Evolutionary conservation across 92 coral and sea anemone genomes (phyloP), one percentile per base, ranked within the genome.

Genomic region (Virgularia gustaviana): DNA sequence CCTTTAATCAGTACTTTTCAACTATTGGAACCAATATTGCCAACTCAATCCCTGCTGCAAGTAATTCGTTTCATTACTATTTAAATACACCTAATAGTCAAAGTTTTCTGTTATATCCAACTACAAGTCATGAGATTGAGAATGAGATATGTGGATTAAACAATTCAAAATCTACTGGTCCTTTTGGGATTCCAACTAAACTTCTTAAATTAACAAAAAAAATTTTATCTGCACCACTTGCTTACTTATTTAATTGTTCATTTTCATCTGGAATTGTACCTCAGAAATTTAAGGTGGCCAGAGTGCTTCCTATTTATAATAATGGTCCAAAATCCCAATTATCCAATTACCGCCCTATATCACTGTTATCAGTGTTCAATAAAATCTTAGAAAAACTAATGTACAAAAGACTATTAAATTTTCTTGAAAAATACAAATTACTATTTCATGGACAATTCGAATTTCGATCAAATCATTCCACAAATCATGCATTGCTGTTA

Each of bases 381-480:
- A 77, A 56, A 77, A 44, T 83, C 33, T 55, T 83, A 10, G 86
- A 82, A 76, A 82, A 77, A 76, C 68, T 82, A 22, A 66, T 76
- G 64, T 57, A 62, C 45, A 82, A 76, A 30, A 78, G 83, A 56
- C 58, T 60, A 2, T 35, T 71, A 23, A 37, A 49, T 22, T 77
- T 70, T 35, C 55, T 77, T 33, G 62, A 76, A 24, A 60, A 82
- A 23, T 49, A 70, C 32, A 29, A 70, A n/a, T 68, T 82, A 6
- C 30, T 83, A 8, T 82, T 57, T 32, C 13, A 58, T 33, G 72
- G 65, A 36, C 86, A 76, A 41, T 82, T 82, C 70, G 87, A 79
- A 11, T 83, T 83, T 77, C 70, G 83, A 25, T 52, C 77, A 15
- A 62, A 58, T 25, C 83, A 67, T 29, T 83, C 83, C 16, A 76